Base-by-base conservation (phyloP, 37 sponge, comb jelly and placozoan genomes). In the Amphimedon queenslandica region DNA sequence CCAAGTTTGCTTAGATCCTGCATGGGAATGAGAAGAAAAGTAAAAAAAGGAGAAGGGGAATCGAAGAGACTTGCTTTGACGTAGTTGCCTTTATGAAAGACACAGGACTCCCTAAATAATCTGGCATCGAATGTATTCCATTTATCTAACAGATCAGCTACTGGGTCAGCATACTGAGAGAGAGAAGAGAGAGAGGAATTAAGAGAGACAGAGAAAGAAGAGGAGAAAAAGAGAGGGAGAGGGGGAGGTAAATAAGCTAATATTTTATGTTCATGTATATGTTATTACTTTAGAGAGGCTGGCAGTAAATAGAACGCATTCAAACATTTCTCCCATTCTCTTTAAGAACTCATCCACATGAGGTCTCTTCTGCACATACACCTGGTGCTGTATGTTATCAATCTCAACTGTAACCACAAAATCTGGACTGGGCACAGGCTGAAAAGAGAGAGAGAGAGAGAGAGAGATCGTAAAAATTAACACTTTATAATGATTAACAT, bases 401-500 rank as follows among this genome's bases (percentile, higher is more conserved):
- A 97, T 84, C 68, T 97, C 98, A 4, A 97, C 98, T 4, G 98
- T 92, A 25, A 97, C 94, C 2, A 97, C 71, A 63, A 93, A 97
- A 80, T 98, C 99, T 30, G 99, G 93, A 67, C 92, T 90, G n/a
- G 69, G 78, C 2, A 98, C 99, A 47, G 99, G 99, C 96, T 95
- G 64, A 5, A 70, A 38, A 43, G 55, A 28, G 13, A 34, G 34
- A 67, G 61, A 35, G 80, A 40, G 53, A 57, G 67, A 42, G 55
- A 31, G 66, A 32, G 66, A 43, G 55, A 25, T 21, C 16, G 42
- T 8, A 58, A 3, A 24, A 40, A 28, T 8, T 2, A 3, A 37
- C 2, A 4, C n/a, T n/a, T 40, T 30, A 33, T 53, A 65, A n/a
- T 8, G 28, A 60, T 21, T 10, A 28, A 41, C 28, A 70, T 47